A percentile compares a stretch with the other conserved stretches of the same genome.
Evolutionary conservation across 1,140 invertebrate genomes (phyloP).

Genomic region (Caenorhabditis briggsae): DNA sequence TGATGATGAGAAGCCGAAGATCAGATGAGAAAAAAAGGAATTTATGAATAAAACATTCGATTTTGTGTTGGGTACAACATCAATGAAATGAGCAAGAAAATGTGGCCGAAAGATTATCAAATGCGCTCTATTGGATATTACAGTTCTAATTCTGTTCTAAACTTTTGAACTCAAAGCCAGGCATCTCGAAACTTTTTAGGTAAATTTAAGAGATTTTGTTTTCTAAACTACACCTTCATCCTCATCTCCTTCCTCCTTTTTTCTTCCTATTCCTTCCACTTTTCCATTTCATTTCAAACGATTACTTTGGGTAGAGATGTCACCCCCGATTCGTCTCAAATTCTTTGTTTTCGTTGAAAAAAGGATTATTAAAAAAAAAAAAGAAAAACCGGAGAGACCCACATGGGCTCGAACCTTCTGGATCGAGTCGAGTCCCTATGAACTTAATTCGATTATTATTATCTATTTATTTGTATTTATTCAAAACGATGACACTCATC

Average conservation of each 20-base stretch:
- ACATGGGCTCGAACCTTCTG: conserved; percentile 17
- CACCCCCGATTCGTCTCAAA: conserved; percentile 46
- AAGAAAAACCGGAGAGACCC: neutral
- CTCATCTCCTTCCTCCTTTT: neutral
- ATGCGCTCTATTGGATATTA: too few species aligned
- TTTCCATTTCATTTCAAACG: neutral
- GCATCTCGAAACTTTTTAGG: too few species aligned
- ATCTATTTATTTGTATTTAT: conserved; percentile 6
- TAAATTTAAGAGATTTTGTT: neutral
- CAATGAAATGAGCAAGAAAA: conserved; percentile 1
- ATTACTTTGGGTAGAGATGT: neutral
- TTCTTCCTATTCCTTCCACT: neutral
- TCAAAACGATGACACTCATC: conserved; percentile 28
- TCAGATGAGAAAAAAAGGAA: neutral
- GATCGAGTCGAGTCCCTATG: neutral
- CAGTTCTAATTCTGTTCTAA: too few species aligned
- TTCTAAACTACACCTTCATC: neutral
- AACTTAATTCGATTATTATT: conserved; percentile 20
- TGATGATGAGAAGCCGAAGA: neutral
- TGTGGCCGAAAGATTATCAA: neutral
- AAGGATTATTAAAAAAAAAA: conserved; percentile 5
- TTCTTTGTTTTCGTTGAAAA: too few species aligned
- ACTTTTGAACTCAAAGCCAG: too few species aligned
- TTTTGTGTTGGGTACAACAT: neutral
- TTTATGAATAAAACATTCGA: conserved; percentile 15